Evolutionary conservation across 1,140 invertebrate species (phyloP).

Genomic region (Habropoda laboriosa): DNA sequence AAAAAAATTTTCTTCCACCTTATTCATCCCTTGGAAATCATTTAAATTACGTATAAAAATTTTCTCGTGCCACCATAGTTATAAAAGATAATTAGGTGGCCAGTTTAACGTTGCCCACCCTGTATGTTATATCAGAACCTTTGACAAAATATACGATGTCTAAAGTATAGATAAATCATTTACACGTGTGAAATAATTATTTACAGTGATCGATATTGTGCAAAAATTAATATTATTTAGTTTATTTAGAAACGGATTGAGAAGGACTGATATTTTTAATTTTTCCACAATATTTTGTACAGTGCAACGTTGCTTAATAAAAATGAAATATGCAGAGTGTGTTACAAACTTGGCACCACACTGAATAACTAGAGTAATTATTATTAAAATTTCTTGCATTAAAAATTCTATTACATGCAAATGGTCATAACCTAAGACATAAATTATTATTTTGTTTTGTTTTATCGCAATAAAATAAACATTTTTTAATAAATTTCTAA

Average conservation of each 20-base stretch:
- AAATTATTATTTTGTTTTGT: not conserved
- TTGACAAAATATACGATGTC: too few relatives aligned
- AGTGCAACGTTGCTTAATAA: conserved; percentile 6
- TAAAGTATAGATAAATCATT: too few relatives aligned
- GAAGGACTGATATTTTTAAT: not conserved
- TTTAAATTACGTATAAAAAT: too few relatives aligned
- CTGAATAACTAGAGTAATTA: not conserved
- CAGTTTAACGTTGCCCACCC: too few relatives aligned
- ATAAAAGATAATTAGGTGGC: too few relatives aligned
- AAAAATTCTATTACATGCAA: conserved; percentile 19
- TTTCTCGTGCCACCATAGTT: too few relatives aligned
- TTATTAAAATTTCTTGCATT: conserved; percentile 25
- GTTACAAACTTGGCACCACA: conserved; percentile 13
- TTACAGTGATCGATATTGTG: not conserved
- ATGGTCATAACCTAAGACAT: not conserved
- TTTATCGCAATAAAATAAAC: not conserved
- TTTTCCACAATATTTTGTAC: not conserved
- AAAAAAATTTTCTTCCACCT: too few relatives aligned
- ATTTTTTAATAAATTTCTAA: not conserved
- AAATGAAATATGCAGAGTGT: conserved; percentile 14
- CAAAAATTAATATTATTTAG: not conserved
- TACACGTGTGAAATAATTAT: too few relatives aligned
- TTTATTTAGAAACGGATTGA: not conserved
- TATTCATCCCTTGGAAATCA: too few relatives aligned
- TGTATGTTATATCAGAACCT: too few relatives aligned